phyloP scores from a whole-genome alignment of 2,113 vertebrate species.

The Egretta garzetta region DNA sequence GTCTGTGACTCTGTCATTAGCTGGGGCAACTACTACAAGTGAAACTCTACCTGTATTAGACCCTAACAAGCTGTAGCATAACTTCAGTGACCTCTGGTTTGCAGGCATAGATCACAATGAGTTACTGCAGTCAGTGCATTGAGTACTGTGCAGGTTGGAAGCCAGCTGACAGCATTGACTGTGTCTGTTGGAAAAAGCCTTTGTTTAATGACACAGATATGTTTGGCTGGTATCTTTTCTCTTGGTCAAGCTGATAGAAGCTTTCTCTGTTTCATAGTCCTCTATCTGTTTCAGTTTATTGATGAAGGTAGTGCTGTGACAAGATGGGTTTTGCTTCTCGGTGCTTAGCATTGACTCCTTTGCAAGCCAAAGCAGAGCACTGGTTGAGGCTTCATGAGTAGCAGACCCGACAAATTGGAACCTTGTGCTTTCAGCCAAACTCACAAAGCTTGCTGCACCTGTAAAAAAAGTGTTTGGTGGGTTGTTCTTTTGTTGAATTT shows the following conservation, averaged over 20 bases:
- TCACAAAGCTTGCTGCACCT: not conserved
- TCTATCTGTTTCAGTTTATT: not conserved
- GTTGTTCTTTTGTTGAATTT: not conserved
- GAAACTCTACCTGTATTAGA: not conserved
- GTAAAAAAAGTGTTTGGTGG: not conserved
- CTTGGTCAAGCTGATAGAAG: not conserved
- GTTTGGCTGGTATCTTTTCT: not conserved
- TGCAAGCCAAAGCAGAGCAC: not conserved
- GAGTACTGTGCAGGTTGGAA: not conserved
- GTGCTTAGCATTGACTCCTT: not conserved
- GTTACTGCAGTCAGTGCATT: not conserved
- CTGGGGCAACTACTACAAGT: not conserved
- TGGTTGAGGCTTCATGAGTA: not conserved
- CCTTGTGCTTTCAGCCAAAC: not conserved
- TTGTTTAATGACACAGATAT: not conserved
- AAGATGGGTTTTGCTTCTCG: not conserved
- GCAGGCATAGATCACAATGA: not conserved
- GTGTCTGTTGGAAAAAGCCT: not conserved
- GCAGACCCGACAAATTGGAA: not conserved
- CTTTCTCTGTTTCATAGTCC: not conserved
- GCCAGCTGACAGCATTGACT: not conserved
- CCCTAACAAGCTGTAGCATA: not conserved
- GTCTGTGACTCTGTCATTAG: not conserved
- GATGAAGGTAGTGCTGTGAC: not conserved
- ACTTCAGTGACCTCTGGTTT: not conserved